Evolutionary conservation across 2,113 vertebrate species (phyloP).

Genomic region (Colossoma macropomum): DNA sequence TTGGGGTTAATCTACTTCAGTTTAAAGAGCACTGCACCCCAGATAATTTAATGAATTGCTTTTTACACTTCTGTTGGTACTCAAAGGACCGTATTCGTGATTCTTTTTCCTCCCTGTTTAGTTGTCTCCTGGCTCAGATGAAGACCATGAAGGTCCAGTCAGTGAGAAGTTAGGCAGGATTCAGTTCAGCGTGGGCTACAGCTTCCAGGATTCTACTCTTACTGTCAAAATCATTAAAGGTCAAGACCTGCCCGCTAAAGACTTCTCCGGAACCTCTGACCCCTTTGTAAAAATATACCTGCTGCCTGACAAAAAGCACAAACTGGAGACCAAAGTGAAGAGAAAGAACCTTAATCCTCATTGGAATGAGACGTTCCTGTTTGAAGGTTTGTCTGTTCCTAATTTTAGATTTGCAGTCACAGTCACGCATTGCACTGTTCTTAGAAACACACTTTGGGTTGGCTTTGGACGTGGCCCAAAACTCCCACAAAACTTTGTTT

Average conservation of each 20-base stretch:
- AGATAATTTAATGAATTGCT: slow-evolving; percentile 9
- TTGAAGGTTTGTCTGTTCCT: slow-evolving; percentile 85
- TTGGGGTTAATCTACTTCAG: neutral
- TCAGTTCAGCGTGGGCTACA: slow-evolving; percentile 99
- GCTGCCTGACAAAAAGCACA: slow-evolving; percentile 98
- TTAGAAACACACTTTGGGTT: neutral
- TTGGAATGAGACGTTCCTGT: slow-evolving; percentile 99
- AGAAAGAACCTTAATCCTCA: slow-evolving; percentile 98
- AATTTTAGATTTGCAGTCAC: neutral
- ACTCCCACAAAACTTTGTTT: neutral
- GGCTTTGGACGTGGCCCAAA: no score
- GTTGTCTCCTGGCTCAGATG: slow-evolving; percentile 96
- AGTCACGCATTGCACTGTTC: neutral
- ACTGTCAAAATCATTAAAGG: slow-evolving; percentile 97
- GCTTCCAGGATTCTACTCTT: slow-evolving; percentile 97
- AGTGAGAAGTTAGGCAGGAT: slow-evolving; percentile 96
- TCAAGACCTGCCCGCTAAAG: slow-evolving; percentile 96
- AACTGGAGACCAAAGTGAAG: slow-evolving; percentile 99
- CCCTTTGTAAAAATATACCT: slow-evolving; percentile 99
- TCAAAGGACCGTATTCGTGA: slow-evolving; percentile 16
- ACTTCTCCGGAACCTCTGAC: slow-evolving; percentile 97
- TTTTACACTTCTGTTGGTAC: slow-evolving; percentile 24
- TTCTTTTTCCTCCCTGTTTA: slow-evolving; percentile 63
- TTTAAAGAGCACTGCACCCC: slow-evolving; percentile 11
- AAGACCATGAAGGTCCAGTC: slow-evolving; percentile 89